Evolutionary conservation across 1,140 invertebrate species (phyloP), one percentile per base, ranked within the genome.

Genomic region (Drosophila ficusphila): DNA sequence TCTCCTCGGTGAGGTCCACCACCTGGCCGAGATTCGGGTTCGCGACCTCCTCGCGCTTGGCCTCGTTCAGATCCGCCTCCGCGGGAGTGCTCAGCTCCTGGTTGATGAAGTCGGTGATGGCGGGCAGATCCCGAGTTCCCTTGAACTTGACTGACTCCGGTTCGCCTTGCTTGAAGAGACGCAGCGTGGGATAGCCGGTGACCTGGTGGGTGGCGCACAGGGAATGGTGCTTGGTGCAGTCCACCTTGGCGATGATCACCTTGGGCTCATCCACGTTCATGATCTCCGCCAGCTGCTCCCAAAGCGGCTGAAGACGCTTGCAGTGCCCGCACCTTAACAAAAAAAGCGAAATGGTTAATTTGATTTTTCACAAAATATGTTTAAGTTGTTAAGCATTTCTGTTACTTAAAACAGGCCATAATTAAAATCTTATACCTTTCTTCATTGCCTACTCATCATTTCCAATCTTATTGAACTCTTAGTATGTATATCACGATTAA

Each of bases 131-230:
- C 53, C 95, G 91, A 2, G 94, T 94, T 4, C 96, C 95, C 78
- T 94, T 92, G 76, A 95, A 96, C 79, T 95, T 92, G 3, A 89
- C 34, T 1, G 94, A 94, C 72, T 94, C 93, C 29, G 71, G 90
- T 34, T 93, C 93, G 36, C 94, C 94, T 38, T 91, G 86, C 90
- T 95, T 95, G 85, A 96, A 97, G 73, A 96, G 96, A 79, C 96
- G 96, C 9, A 97, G 83, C 1, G 93, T 93, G 2, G 93, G 93
- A 82, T 93, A 93, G 2, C 96, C 96, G 53, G 95, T 96, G 0
- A 97, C 93, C 89, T 95, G 95, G 61, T 97, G 94, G 48, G 95
- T 92, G 9, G 93, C 93, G 89, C 96, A 97, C 2, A 97, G 83
- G 9, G 92, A 89, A 36, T 93, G 94, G 61, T 96, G 95, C 11